Evolutionary conservation across 2,113 vertebrate genomes (phyloP).

Genomic region (Cyprinodon tularosa): DNA sequence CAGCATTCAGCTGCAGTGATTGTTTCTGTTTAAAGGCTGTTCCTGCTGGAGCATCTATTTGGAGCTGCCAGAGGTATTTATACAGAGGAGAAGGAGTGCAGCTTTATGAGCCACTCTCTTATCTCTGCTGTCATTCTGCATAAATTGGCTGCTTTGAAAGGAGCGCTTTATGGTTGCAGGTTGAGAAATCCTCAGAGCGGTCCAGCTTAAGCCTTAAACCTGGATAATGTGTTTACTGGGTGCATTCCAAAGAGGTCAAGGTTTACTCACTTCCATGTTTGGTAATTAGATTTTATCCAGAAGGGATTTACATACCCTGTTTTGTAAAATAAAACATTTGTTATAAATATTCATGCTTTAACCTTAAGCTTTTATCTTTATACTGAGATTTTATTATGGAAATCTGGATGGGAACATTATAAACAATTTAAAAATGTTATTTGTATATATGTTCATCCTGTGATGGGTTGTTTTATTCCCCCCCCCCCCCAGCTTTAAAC

Average conservation of each 20-base stretch:
- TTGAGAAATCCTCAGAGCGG: not conserved
- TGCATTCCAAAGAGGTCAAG: constrained; percentile 18
- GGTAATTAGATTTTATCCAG: constrained; percentile 15
- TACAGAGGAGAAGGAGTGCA: constrained; percentile 23
- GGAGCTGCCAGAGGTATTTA: constrained; percentile 32
- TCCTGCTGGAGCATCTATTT: constrained; percentile 37
- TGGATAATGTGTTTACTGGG: not conserved
- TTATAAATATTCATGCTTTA: not conserved
- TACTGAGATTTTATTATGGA: not conserved
- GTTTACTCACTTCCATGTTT: constrained; percentile 9
- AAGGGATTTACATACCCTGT: constrained; percentile 2
- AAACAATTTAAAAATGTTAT: too few relatives aligned
- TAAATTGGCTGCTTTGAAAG: constrained; percentile 5
- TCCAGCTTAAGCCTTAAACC: not conserved
- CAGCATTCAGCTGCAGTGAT: constrained; percentile 19
- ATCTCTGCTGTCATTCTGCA: constrained; percentile 15
- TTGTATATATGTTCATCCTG: too few relatives aligned
- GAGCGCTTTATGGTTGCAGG: not conserved
- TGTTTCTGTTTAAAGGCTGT: constrained; percentile 29
- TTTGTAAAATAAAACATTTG: not conserved
- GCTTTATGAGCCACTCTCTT: constrained; percentile 1
- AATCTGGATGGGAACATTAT: too few relatives aligned
- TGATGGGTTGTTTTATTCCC: too few relatives aligned
- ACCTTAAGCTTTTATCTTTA: not conserved
- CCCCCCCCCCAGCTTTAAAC: not conserved